phyloP scores from a whole-genome alignment of 2,888 invertebrate genomes.

The Macrosoma leucophasiata region DNA sequence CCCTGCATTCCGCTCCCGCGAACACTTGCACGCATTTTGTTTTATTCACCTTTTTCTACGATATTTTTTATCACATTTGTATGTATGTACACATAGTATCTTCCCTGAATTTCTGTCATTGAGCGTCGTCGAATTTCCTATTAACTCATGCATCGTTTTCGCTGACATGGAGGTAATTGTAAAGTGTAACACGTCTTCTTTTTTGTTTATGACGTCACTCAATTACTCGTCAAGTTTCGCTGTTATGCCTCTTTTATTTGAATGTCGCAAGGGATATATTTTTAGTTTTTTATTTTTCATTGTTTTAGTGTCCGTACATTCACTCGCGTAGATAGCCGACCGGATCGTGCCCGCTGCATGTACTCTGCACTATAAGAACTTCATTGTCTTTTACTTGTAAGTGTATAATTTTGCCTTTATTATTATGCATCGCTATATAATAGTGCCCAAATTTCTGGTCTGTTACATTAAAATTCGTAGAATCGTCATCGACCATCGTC shows the following conservation, averaged over 20 bases:
- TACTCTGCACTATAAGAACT: conserved; percentile 49
- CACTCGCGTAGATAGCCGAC: conserved; percentile 56
- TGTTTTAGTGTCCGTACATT: conserved; percentile 53
- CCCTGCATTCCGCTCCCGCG: conserved; percentile 37
- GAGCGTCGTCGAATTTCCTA: background rate
- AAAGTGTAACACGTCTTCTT: too few relatives aligned
- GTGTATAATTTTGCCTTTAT: conserved; percentile 23
- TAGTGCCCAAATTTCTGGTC: too few relatives aligned
- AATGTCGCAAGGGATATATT: conserved; percentile 11
- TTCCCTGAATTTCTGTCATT: background rate
- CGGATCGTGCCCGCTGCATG: conserved; percentile 62
- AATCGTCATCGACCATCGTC: too few relatives aligned
- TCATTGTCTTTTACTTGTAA: conserved; percentile 33
- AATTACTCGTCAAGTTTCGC: conserved; percentile 20
- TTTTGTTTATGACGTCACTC: too few relatives aligned
- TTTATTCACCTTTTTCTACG: conserved; percentile 11
- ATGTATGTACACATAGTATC: too few relatives aligned
- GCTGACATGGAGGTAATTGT: too few relatives aligned
- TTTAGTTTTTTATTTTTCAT: conserved; percentile 31
- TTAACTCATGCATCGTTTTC: too few relatives aligned
- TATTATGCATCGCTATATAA: too few relatives aligned
- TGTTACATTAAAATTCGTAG: too few relatives aligned
- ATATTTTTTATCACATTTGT: conserved; percentile 11
- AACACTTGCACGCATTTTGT: conserved; percentile 31
- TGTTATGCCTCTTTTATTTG: conserved; percentile 8